Percentiles rank a stretch among this genome's conserved stretches.
Evolutionary conservation across 2,113 vertebrate species (phyloP).

Genomic region (Rynchops niger): DNA sequence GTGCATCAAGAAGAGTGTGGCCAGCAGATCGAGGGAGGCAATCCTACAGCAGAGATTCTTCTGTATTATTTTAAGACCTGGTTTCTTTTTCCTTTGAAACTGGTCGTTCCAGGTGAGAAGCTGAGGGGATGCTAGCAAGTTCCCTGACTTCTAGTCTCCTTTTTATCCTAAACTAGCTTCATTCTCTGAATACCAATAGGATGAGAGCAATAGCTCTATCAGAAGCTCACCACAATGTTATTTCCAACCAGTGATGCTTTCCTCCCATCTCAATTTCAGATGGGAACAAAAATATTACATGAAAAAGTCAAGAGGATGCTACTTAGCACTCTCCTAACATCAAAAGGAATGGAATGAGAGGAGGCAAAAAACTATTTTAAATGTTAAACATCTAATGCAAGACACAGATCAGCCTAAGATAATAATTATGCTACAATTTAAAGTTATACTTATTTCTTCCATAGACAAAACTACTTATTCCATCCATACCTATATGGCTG

Average conservation of each 20-base stretch:
- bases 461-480: not conserved
- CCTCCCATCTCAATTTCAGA: not conserved
- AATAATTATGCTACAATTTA: not conserved
- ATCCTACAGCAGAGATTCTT: not conserved
- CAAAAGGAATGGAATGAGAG: not conserved
- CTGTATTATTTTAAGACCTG: not conserved
- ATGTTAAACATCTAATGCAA: not conserved
- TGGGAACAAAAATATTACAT: not conserved
- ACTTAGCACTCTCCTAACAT: not conserved
- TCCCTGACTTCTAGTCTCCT: not conserved
- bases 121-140: not conserved
- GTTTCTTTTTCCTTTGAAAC: not conserved
- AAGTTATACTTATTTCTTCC: not conserved
- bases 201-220: not conserved
- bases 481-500: slow-evolving; percentile 80
- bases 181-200: not conserved
- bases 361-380: not conserved
- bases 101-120: not conserved
- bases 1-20: too few relatives aligned
- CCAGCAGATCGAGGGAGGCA: too few relatives aligned
- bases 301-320: not conserved
- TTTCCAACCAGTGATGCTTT: not conserved
- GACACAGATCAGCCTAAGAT: not conserved
- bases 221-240: not conserved
- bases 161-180: not conserved